Percentiles rank a stretch among this genome's conserved stretches.
Evolutionary conservation across 2,888 invertebrate genomes (phyloP).

Genomic region (Pachydiplax longipennis): DNA sequence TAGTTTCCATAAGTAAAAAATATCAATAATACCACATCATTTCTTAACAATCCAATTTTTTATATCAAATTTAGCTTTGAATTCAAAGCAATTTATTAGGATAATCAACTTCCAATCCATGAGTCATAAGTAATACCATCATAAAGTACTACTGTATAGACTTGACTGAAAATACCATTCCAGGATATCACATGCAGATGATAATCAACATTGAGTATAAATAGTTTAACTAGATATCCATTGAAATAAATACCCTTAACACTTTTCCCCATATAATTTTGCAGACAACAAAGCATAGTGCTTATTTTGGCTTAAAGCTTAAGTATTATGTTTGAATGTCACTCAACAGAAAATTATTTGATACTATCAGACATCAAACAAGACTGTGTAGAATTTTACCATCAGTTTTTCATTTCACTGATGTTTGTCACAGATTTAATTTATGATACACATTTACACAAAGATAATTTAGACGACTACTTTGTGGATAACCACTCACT

Average conservation of each 20-base stretch:
- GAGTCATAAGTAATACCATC: neutral
- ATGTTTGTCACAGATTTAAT: no score
- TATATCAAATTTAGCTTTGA: no score
- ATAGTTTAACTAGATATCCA: slow-evolving; percentile 13
- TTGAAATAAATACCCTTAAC: slow-evolving; percentile 22
- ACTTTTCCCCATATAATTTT: neutral
- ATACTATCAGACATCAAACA: neutral
- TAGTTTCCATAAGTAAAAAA: no score
- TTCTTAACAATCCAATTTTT: no score
- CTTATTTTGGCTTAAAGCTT: neutral
- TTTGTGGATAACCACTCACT: neutral
- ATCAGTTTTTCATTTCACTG: no score
- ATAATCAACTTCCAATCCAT: slow-evolving; percentile 37
- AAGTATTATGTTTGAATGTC: neutral
- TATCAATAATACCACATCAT: no score
- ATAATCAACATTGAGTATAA: slow-evolving; percentile 5
- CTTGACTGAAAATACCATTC: slow-evolving; percentile 8
- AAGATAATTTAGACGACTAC: neutral
- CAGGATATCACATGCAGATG: neutral
- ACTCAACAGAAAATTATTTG: neutral
- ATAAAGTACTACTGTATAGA: neutral
- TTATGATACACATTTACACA: neutral
- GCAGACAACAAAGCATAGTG: neutral
- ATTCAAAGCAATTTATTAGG: neutral
- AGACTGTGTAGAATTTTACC: neutral